Conservation (phyloP, 1,140 invertebrate species). For the Eupeodes corollae region DNA sequence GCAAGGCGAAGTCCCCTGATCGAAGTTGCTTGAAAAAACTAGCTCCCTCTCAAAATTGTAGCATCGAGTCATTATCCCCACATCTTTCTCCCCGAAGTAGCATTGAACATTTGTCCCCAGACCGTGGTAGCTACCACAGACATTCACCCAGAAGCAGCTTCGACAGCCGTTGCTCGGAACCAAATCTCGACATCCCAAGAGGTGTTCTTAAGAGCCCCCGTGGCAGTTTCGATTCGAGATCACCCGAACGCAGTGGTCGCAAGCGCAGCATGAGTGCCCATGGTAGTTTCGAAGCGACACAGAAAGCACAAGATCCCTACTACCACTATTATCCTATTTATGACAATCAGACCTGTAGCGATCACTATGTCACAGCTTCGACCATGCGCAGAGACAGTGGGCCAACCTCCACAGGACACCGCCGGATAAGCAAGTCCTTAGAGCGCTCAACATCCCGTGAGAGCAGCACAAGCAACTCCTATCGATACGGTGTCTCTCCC, state of each 20-base stretch:
- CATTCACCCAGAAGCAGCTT: conserved; percentile 34
- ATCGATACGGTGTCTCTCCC: conserved; percentile 31
- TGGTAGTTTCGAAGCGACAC: conserved; percentile 29
- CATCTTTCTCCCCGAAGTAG: conserved; percentile 28
- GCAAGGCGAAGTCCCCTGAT: conserved; percentile 33
- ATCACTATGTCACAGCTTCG: conserved; percentile 32
- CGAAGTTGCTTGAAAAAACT: conserved; percentile 33
- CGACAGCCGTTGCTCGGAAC: conserved; percentile 30
- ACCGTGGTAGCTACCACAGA: conserved; percentile 16
- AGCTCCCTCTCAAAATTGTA: conserved; percentile 26
- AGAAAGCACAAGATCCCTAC: conserved; percentile 18
- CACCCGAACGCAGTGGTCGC: conserved; percentile 13
- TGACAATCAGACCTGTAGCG: conserved; percentile 34
- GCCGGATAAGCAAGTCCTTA: conserved; percentile 29
- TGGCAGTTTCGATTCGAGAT: conserved; percentile 13
- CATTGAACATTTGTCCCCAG: conserved; percentile 31
- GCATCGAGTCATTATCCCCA: conserved; percentile 16
- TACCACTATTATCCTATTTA: conserved; percentile 37
- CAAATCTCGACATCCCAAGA: conserved; percentile 26
- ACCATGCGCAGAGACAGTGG: neutral
- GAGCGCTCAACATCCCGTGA: conserved; percentile 32
- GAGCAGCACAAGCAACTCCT: conserved; percentile 27
- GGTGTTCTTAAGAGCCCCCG: conserved; percentile 8
- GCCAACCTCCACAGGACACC: conserved; percentile 13
- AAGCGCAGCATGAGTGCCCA: conserved; percentile 34